Percentiles rank a stretch among this genome's conserved stretches.
phyloP scores from a whole-genome alignment of 1,140 invertebrate species.

The Panonychus citri region DNA sequence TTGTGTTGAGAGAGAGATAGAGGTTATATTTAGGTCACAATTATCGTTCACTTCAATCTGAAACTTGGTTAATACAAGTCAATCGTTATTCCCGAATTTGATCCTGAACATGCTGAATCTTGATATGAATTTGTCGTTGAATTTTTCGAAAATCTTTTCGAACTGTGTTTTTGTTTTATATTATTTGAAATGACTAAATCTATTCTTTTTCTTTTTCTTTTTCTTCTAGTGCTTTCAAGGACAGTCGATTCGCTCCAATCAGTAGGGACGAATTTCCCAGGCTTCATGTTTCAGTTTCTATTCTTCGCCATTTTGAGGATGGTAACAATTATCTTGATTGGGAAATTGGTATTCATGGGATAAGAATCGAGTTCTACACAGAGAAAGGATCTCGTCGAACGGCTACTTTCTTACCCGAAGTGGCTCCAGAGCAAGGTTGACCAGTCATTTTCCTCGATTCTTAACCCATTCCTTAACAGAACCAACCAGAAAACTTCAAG shows the following conservation, averaged over 20 bases:
- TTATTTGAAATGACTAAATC: not conserved
- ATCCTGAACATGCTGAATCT: too few relatives aligned
- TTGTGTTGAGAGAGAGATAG: not conserved
- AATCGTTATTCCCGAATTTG: too few relatives aligned
- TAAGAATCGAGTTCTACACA: slow-evolving; percentile 88
- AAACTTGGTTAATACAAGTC: too few relatives aligned
- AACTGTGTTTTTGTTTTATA: too few relatives aligned
- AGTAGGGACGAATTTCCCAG: slow-evolving; percentile 72
- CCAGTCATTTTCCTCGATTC: not conserved
- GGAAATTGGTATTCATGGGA: slow-evolving; percentile 88
- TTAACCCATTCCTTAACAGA: not conserved
- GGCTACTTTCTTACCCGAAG: slow-evolving; percentile 92
- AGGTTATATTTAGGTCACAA: not conserved
- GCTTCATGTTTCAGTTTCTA: slow-evolving; percentile 82
- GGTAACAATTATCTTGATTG: slow-evolving; percentile 84
- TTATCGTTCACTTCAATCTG: not conserved
- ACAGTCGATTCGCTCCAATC: slow-evolving; percentile 88
- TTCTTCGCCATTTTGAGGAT: slow-evolving; percentile 84
- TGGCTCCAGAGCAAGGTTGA: slow-evolving; percentile 72
- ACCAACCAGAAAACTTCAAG: not conserved
- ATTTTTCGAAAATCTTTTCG: too few relatives aligned
- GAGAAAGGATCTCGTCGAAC: slow-evolving; percentile 83
- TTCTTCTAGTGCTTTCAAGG: slow-evolving; percentile 65
- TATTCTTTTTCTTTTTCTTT: not conserved
- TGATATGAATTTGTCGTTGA: too few relatives aligned